phyloP scores from a whole-genome alignment of 2,888 invertebrate genomes.

The Tuberolachnus salignus region DNA sequence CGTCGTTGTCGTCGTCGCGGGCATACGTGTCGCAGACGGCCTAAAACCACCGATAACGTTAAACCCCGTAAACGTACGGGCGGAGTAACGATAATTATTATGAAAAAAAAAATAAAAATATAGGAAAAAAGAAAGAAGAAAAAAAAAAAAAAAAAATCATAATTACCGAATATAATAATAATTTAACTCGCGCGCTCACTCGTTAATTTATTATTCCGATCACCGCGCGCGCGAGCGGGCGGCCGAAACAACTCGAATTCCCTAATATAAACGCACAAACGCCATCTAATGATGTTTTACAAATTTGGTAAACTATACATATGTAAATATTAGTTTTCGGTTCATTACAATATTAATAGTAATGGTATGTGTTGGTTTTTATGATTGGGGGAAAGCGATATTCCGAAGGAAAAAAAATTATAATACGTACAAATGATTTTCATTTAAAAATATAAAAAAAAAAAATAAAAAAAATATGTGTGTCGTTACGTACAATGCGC shows the following conservation, averaged over 20 bases:
- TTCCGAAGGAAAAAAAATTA: constrained; percentile 30
- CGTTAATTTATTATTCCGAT: constrained; percentile 50
- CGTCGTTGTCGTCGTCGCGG: too few relatives aligned
- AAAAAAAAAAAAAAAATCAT: constrained; percentile 36
- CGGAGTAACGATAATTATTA: too few relatives aligned
- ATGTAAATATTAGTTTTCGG: constrained; percentile 55
- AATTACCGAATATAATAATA: constrained; percentile 36
- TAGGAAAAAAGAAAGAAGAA: neutral
- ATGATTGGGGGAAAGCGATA: constrained; percentile 32
- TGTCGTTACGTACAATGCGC: constrained; percentile 28
- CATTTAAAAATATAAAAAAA: constrained; percentile 41
- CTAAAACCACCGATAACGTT: constrained; percentile 10
- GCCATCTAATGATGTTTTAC: constrained; percentile 51
- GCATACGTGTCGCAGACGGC: neutral
- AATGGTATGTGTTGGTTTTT: constrained; percentile 27
- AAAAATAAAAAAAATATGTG: neutral
- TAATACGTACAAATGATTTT: constrained; percentile 52
- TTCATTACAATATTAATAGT: constrained; percentile 49
- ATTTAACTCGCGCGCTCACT: constrained; percentile 6
- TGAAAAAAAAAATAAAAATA: too few relatives aligned
- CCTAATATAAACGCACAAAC: constrained; percentile 42
- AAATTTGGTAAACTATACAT: constrained; percentile 47
- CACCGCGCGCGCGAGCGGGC: neutral
- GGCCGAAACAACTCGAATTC: constrained; percentile 16
- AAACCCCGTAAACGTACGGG: neutral